Conservation (phyloP, 2,888 invertebrate genomes). For the Iselma pallidipennis region DNA sequence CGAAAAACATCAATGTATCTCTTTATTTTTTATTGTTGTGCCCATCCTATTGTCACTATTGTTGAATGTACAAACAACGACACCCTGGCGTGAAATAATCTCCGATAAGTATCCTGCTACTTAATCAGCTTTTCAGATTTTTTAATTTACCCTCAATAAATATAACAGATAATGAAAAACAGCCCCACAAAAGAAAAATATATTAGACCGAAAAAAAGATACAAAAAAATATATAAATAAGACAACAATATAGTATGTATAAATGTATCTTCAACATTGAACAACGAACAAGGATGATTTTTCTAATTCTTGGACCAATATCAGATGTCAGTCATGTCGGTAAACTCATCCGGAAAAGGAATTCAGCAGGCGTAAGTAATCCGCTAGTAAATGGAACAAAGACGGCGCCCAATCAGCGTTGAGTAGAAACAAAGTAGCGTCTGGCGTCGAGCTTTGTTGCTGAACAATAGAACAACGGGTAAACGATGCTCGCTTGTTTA, state of each 20-base stretch:
- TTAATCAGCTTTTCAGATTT: constrained; percentile 49
- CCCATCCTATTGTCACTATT: constrained; percentile 46
- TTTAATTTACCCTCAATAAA: constrained; percentile 6
- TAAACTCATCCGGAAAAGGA: constrained; percentile 45
- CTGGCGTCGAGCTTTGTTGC: constrained; percentile 52
- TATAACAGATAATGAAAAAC: neutral
- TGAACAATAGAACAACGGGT: constrained; percentile 51
- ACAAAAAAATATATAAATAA: constrained; percentile 9
- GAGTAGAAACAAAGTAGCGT: constrained; percentile 52
- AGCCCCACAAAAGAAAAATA: neutral
- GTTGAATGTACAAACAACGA: constrained; percentile 50
- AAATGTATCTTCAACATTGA: neutral
- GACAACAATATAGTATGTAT: neutral
- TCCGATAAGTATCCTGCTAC: constrained; percentile 44
- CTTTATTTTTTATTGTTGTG: constrained; percentile 43
- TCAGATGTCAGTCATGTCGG: constrained; percentile 37
- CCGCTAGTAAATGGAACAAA: constrained; percentile 52
- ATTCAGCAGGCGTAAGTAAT: constrained; percentile 51
- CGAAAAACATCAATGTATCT: constrained; percentile 43
- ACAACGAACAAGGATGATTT: neutral
- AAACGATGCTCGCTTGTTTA: constrained; percentile 54
- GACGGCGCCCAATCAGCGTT: constrained; percentile 50
- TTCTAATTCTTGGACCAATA: constrained; percentile 23
- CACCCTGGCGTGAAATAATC: constrained; percentile 54
- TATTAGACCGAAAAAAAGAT: neutral